Conservation (phyloP, 1,140 invertebrate species). For the Heterodera carotae region DNA sequence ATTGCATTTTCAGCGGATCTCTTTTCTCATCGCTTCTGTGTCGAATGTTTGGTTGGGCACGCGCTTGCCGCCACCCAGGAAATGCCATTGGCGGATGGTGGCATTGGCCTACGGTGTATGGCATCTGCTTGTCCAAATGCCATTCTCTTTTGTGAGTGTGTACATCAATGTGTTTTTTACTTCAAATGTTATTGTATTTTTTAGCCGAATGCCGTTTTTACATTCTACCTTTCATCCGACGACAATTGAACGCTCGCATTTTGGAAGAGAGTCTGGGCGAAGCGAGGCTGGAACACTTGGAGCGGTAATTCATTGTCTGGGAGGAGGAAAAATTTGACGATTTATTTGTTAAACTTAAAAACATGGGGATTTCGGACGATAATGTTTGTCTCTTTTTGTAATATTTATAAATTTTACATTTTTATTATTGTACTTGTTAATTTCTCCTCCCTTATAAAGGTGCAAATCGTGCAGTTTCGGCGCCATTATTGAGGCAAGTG, state of each 20-base stretch:
- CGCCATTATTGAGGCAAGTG: conserved; percentile 31
- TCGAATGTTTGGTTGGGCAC: conserved; percentile 31
- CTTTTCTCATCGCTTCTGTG: conserved; percentile 38
- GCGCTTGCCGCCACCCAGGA: conserved; percentile 41
- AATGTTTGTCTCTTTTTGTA: too few relatives aligned
- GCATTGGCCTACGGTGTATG: conserved; percentile 44
- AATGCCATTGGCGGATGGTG: conserved; percentile 45
- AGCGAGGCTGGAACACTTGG: conserved; percentile 35
- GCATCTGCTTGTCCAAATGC: conserved; percentile 33
- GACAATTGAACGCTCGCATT: conserved; percentile 39
- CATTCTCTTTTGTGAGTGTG: conserved; percentile 43
- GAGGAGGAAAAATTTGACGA: too few relatives aligned
- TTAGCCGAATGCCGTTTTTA: conserved; percentile 39
- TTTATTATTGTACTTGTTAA: too few relatives aligned
- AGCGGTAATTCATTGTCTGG: conserved; percentile 22
- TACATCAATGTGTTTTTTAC: too few relatives aligned
- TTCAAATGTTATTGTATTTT: too few relatives aligned
- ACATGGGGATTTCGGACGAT: too few relatives aligned
- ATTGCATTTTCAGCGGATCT: neutral
- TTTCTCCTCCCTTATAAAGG: too few relatives aligned
- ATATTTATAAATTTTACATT: too few relatives aligned
- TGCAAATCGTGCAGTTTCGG: conserved; percentile 45
- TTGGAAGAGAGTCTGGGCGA: conserved; percentile 41
- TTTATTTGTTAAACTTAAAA: too few relatives aligned
- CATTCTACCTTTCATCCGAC: conserved; percentile 33